Conservation (phyloP, 2,113 vertebrate species). For the Acrocephalus arundinaceus region DNA sequence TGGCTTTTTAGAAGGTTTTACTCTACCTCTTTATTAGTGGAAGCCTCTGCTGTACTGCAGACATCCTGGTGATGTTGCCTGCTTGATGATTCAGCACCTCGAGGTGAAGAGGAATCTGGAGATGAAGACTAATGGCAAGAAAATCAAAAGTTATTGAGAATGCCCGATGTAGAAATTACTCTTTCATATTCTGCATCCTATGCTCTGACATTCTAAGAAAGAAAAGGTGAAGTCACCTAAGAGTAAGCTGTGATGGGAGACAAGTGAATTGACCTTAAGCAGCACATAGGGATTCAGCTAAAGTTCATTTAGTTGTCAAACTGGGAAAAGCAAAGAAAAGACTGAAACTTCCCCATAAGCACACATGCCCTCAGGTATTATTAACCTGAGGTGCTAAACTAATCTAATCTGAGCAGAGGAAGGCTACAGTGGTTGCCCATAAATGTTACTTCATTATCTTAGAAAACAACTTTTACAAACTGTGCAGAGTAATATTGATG, state of each 20-base stretch:
- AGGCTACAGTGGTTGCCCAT: background rate
- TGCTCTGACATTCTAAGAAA: background rate
- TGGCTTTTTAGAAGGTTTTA: background rate
- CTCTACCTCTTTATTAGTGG: constrained; percentile 88
- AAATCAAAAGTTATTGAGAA: constrained; percentile 12
- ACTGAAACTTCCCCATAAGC: background rate
- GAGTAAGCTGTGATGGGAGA: background rate
- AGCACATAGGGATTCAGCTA: background rate
- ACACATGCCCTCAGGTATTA: background rate
- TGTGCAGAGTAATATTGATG: background rate
- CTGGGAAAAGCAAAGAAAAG: background rate
- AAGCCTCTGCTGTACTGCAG: constrained; percentile 78
- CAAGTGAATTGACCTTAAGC: background rate
- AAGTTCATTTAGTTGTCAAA: background rate
- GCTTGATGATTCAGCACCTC: constrained; percentile 88
- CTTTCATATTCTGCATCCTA: background rate
- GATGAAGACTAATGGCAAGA: constrained; percentile 81
- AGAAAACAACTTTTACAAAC: background rate
- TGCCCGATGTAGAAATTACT: background rate
- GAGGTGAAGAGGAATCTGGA: constrained; percentile 86
- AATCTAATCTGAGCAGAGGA: background rate
- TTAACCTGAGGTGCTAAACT: background rate
- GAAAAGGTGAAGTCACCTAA: background rate
- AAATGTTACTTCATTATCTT: background rate
- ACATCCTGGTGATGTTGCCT: constrained; percentile 80